Evolutionary conservation across 2,113 vertebrate species (phyloP), one percentile per base, ranked within the genome.

Genomic region (Hippocampus abdominalis): DNA sequence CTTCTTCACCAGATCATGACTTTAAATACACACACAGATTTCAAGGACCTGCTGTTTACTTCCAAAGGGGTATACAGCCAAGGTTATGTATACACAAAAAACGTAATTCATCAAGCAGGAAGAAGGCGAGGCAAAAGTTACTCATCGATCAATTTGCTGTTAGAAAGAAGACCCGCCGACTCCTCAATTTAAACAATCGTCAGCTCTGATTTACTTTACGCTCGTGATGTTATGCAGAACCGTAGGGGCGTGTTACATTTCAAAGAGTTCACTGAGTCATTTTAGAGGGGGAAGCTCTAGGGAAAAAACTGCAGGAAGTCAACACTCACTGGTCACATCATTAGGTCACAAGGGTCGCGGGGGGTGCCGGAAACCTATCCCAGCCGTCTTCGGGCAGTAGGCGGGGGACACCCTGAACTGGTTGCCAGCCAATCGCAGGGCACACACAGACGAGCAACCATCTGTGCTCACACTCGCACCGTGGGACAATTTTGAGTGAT

Each of bases 151-250:
- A 16, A 8, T 40, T 64, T 46, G 7, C 13, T 25, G 39, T 64
- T 23, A 64, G 13, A 42, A 64, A 18, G 42, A 25, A 15, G 23
- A 25, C 23, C 15, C 62, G 12, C n/a, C 9, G 40, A 64, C 20
- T 3, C 21, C 36, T 42, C 16, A 21, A 25, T 84, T 53, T 73
- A 83, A 83, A 82, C 84, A 84, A 77, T 15, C 29, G 27, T 23
- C 60, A 9, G 25, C 59, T 71, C 71, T 81, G 81, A 64, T 76
- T 79, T 64, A 66, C 81, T 74, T 79, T 69, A 81, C 49, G 61
- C 49, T 69, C 65, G 64, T 71, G 73, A 85, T 62, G 68, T 79
- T 80, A 69, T 71, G 70, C 71, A 83, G 70, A 80, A 46, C 27
- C 6, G 2, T 32, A 13, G 56, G 25, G 13, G 13, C 29, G 56